Evolutionary conservation across 2,113 vertebrate genomes (phyloP), one percentile per base, ranked within the genome.

Genomic region (Chionodraco myersi): DNA sequence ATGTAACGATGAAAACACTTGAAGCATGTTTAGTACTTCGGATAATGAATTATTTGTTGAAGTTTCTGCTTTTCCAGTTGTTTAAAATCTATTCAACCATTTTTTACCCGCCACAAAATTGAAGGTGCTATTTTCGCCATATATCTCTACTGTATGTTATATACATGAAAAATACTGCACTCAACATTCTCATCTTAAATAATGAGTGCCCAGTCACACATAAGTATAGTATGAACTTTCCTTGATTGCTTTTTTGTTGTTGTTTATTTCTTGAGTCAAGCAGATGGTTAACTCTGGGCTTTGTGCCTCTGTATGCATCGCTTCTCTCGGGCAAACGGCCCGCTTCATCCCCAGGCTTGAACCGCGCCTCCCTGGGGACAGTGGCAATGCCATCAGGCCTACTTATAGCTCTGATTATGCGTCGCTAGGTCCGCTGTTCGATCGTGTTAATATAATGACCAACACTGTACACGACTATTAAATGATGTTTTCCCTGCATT

Each of bases 361-460:
- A 62, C 36, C 18, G 57, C 60, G 48, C 56, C 68, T 90, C 89
- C 86, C 84, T 21, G 52, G 88, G 90, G 90, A 89, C 47, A 12
- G 15, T 77, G 18, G 10, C 83, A 82, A 74, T 80, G 79, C 82
- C 88, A 88, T 92, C 86, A 89, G 85, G 75, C 71, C 79, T 83
- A 77, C 89, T 89, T 95, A 93, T 86, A 92, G 87, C 91, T 92
- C 88, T 93, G 92, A 95, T 95, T 95, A 94, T 94, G 87, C 86
- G 77, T 49, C 79, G 80, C 85, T 88, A 83, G 18, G 79, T 92
- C 94, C 92, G 94, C 94, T 90, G 95, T 95, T 96, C 85, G 79
- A 90, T 94, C 95, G 92, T 92, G 94, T 96, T 96, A 95, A 96
- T 96, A 96, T 96, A 97, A 98, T 97, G 96, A 96, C 96, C 95